A percentile compares a stretch with the other conserved stretches of the same genome.
phyloP scores from a whole-genome alignment of 2,113 vertebrate genomes.

The Tympanuchus pallidicinctus region DNA sequence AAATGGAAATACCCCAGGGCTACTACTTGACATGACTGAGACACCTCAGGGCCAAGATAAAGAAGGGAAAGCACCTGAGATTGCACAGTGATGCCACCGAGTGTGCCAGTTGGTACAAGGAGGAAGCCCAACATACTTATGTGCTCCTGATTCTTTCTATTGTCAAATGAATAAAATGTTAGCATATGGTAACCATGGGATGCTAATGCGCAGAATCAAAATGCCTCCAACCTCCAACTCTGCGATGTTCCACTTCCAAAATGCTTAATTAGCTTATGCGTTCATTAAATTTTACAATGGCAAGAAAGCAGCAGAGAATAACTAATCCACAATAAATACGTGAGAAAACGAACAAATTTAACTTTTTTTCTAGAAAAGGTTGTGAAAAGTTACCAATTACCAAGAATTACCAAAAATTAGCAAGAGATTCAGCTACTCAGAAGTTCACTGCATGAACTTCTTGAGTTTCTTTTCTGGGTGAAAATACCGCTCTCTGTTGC shows the following conservation, averaged over 20 bases:
- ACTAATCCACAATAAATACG: constrained; percentile 46
- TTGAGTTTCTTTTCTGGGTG: constrained; percentile 3
- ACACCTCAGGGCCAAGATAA: background rate
- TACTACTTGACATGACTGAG: background rate
- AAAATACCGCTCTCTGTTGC: background rate
- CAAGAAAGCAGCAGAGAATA: constrained; percentile 33
- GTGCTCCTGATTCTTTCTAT: background rate
- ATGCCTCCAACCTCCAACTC: background rate
- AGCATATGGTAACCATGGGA: constrained; percentile 10
- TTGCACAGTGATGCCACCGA: background rate
- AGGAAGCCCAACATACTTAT: background rate
- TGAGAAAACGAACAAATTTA: constrained; percentile 49
- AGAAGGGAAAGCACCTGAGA: background rate
- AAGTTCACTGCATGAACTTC: background rate
- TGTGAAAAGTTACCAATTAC: background rate
- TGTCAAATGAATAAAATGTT: background rate
- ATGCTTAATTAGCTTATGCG: constrained; percentile 46
- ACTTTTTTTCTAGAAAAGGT: constrained; percentile 28
- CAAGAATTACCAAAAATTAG: background rate
- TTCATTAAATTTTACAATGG: constrained; percentile 55
- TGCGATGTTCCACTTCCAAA: constrained; percentile 38
- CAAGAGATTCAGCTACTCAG: constrained; percentile 24
- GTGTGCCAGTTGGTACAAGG: background rate
- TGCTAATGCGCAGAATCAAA: accelerated
- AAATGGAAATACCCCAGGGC: background rate